Evolutionary conservation across 1,140 invertebrate species (phyloP).

Genomic region (Heterodera schachtii): DNA sequence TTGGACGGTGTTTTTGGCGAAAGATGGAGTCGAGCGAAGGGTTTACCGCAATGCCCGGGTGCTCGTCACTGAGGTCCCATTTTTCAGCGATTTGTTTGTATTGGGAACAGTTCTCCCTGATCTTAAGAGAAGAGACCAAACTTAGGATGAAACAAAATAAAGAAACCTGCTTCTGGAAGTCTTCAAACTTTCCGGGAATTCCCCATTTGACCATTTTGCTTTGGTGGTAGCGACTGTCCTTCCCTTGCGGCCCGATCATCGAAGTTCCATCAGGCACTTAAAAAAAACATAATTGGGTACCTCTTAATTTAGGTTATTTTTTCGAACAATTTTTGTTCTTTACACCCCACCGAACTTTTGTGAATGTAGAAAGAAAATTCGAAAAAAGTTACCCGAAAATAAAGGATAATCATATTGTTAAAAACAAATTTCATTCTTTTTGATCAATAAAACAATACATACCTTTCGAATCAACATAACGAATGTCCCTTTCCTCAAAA

Average conservation of each 20-base stretch:
- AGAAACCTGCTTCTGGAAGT: conserved; percentile 46
- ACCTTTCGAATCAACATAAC: conserved; percentile 45
- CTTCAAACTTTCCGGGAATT: conserved; percentile 39
- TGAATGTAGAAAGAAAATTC: no score
- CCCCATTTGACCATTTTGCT: conserved; percentile 51
- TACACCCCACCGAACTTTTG: no score
- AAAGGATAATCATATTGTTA: no score
- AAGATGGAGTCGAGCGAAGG: conserved; percentile 43
- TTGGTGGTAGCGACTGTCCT: conserved; percentile 45
- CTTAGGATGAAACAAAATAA: neutral
- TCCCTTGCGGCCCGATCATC: conserved; percentile 19
- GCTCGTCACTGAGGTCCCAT: conserved; percentile 56
- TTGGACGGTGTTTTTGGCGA: neutral
- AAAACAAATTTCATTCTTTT: no score
- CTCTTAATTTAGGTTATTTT: no score
- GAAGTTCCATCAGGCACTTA: conserved; percentile 41
- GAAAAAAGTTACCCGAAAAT: no score
- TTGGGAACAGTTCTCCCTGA: conserved; percentile 52
- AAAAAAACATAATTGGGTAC: neutral
- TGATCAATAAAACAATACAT: no score
- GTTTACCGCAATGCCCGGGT: conserved; percentile 55
- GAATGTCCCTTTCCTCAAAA: conserved; percentile 19
- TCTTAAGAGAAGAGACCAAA: conserved; percentile 42
- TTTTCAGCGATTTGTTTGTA: conserved; percentile 62
- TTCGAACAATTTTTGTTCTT: no score